Evolutionary conservation across 2,888 invertebrate species (phyloP).

Genomic region (Lasioglossum calceatum): DNA sequence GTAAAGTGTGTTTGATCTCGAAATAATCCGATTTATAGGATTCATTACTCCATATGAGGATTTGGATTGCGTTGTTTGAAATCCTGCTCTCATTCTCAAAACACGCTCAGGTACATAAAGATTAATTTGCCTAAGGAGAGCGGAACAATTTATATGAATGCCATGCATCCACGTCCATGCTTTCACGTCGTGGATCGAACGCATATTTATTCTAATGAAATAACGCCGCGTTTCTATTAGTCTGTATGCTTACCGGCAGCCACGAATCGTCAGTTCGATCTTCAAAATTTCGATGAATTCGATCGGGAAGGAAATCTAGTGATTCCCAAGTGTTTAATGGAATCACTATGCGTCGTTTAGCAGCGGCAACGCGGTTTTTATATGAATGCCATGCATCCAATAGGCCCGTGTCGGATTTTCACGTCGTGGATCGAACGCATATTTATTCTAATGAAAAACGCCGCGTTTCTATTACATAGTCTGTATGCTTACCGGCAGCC

Average conservation of each 20-base stretch:
- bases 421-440: not conserved
- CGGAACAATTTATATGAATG: too few species aligned
- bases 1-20: too few species aligned
- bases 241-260: not conserved
- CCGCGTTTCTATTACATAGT: not conserved
- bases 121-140: too few species aligned
- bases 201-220: not conserved
- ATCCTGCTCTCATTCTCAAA: too few species aligned
- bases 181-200: too few species aligned
- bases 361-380: not conserved
- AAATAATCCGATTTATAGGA: too few species aligned
- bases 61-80: too few species aligned
- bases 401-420: too few species aligned
- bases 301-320: not conserved
- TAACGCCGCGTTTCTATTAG: not conserved
- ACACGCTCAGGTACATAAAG: too few species aligned
- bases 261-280: not conserved
- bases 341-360: too few species aligned
- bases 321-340: constrained; percentile 54
- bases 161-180: too few species aligned
- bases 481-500: not conserved
- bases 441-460: not conserved
- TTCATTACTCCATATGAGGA: too few species aligned
- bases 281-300: not conserved
- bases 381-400: not conserved